Percentiles rank a stretch among this genome's conserved stretches.
Conservation (phyloP, 2,888 invertebrate species). For the Eupithecia subumbrata region DNA sequence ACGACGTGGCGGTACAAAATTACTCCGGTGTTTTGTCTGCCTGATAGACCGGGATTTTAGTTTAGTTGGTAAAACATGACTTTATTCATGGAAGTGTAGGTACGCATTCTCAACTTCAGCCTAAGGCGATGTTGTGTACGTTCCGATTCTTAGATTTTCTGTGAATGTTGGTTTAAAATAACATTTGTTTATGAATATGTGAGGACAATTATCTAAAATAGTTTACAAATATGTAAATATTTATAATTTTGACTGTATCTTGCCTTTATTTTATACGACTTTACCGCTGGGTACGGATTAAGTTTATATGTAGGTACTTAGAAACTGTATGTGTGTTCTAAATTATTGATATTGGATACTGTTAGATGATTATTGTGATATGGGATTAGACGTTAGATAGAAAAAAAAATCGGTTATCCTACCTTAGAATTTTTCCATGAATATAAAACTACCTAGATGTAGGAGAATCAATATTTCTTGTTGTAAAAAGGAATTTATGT, state of each 20-base stretch:
- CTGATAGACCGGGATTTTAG: not conserved
- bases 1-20: not conserved
- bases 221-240: slow-evolving; percentile 33
- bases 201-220: slow-evolving; percentile 47
- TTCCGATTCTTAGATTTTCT: slow-evolving; percentile 3
- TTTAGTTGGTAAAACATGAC: not conserved
- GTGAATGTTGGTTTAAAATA: not conserved
- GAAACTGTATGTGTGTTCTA: not conserved
- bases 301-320: not conserved
- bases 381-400: not conserved
- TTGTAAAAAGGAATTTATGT: not conserved
- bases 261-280: not conserved
- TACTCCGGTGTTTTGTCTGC: not conserved
- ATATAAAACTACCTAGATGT: not conserved
- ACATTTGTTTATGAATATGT: slow-evolving; percentile 19
- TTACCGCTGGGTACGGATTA: not conserved
- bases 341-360: not conserved
- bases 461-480: not conserved
- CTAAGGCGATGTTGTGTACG: slow-evolving; percentile 1
- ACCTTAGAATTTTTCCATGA: not conserved
- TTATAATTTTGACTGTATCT: slow-evolving; percentile 44
- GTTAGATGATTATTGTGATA: not conserved
- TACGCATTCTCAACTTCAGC: not conserved
- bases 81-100: not conserved
- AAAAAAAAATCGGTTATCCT: no score